These are phyloP conservation scores for Drosophila setifemur DNA, from an alignment of 1,140 invertebrate genomes.

Conservation along the genomic window DNA sequence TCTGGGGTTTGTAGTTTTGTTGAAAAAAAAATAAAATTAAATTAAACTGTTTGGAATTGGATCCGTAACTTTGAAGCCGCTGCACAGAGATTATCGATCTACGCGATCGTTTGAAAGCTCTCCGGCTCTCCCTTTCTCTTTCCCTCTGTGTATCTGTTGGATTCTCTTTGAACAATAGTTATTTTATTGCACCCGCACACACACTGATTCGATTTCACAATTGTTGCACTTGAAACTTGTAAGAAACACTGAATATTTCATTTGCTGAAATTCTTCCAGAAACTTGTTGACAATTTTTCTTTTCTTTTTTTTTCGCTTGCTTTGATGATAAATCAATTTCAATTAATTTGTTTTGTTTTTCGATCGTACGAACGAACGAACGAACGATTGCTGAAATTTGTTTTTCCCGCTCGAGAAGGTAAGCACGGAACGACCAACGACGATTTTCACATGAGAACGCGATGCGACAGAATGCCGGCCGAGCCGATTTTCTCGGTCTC, in stretches of 20 bases:
- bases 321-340: constrained; percentile 5
- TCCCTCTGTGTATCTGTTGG: background rate
- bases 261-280: constrained; percentile 25
- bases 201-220: constrained; percentile 40
- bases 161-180: background rate
- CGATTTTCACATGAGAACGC: constrained; percentile 76
- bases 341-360: constrained; percentile 14
- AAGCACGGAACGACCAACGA: constrained; percentile 38
- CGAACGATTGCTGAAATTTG: constrained; percentile 1
- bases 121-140: constrained; percentile 13
- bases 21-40: constrained; percentile 37
- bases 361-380: background rate
- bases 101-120: constrained; percentile 3
- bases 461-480: constrained; percentile 76
- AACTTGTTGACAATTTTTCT: constrained; percentile 1
- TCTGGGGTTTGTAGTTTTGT: constrained; percentile 26
- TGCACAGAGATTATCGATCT: constrained; percentile 13
- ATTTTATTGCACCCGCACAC: constrained; percentile 15
- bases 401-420: constrained; percentile 37
- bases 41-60: constrained; percentile 55
- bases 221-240: constrained; percentile 42
- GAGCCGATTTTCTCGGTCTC: constrained; percentile 47
- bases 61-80: constrained; percentile 68
- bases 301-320: too few relatives aligned
- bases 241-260: background rate